Percentiles rank a stretch among this genome's conserved stretches.
Conservation (phyloP, 30 jellyfish, hydroid and myxozoan genomes). For the Hydractinia echinata region DNA sequence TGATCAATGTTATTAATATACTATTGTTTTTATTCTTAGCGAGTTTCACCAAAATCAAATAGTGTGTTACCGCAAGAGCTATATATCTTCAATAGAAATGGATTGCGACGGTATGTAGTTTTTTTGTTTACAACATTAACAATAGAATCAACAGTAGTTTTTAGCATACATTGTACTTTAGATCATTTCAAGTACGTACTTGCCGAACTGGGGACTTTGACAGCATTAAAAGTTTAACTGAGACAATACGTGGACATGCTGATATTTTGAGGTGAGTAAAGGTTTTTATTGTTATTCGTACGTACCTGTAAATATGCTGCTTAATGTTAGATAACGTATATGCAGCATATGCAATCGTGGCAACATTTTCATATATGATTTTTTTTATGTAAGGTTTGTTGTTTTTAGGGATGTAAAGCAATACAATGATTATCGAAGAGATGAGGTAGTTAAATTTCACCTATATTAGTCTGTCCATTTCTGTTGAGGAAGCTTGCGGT, state of each 20-base stretch:
- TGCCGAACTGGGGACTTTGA: conserved; percentile 38
- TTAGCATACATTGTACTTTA: conserved; percentile 6
- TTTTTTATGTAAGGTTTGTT: not conserved
- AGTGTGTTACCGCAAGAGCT: conserved; percentile 82
- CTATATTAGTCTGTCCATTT: too few relatives aligned
- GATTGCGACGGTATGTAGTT: conserved; percentile 57
- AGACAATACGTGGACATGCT: conserved; percentile 39
- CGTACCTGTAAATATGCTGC: too few relatives aligned
- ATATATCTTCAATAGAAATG: conserved; percentile 78
- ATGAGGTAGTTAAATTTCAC: conserved; percentile 36
- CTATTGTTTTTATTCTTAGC: conserved; percentile 35
- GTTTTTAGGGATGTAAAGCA: conserved; percentile 58
- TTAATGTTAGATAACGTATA: too few relatives aligned
- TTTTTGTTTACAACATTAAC: not conserved
- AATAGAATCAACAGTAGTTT: not conserved
- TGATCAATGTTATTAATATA: not conserved
- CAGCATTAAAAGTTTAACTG: conserved; percentile 34
- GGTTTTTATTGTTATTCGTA: too few relatives aligned
- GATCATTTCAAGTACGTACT: conserved; percentile 54
- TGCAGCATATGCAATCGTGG: too few relatives aligned
- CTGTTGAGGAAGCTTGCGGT: too few relatives aligned
- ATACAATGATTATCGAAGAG: conserved; percentile 66
- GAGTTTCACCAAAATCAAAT: conserved; percentile 81
- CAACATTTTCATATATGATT: too few relatives aligned
- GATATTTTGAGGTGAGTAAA: conserved; percentile 45